phyloP scores from a whole-genome alignment of 2,113 vertebrate species.

The Onychostruthus taczanowskii region DNA sequence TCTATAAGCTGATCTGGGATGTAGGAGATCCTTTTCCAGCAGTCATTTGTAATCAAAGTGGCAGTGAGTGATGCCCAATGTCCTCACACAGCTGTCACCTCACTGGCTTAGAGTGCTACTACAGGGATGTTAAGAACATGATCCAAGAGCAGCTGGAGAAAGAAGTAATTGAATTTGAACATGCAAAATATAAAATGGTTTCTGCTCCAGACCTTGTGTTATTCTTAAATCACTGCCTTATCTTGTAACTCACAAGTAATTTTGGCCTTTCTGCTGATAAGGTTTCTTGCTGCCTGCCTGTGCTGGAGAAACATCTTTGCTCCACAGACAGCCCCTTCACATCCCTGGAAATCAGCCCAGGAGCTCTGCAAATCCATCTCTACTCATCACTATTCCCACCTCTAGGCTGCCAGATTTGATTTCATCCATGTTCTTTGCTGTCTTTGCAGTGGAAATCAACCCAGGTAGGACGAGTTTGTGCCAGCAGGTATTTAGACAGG shows the following conservation, averaged over 20 bases:
- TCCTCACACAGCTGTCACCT: conserved; percentile 43
- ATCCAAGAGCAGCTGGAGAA: conserved; percentile 81
- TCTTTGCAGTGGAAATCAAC: background rate
- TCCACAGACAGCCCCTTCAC: background rate
- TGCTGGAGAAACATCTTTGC: background rate
- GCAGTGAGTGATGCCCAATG: background rate
- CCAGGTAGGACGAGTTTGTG: background rate
- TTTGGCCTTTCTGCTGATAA: background rate
- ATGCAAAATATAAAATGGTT: background rate
- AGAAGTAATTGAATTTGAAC: conserved; percentile 47
- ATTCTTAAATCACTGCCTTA: background rate
- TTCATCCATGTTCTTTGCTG: rapidly evolving
- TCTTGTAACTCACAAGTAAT: background rate
- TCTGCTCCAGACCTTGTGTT: background rate
- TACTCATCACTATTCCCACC: background rate
- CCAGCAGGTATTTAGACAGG: background rate
- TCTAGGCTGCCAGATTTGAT: background rate
- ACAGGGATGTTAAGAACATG: conserved; percentile 81
- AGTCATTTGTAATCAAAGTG: background rate
- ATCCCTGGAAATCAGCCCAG: background rate
- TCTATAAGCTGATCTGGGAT: background rate
- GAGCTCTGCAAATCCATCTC: background rate
- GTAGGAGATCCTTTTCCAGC: background rate
- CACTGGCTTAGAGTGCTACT: conserved; percentile 83
- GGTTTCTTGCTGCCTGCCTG: background rate